Base-by-base conservation (phyloP, 2,113 vertebrate genomes). In the Scomber scombrus region DNA sequence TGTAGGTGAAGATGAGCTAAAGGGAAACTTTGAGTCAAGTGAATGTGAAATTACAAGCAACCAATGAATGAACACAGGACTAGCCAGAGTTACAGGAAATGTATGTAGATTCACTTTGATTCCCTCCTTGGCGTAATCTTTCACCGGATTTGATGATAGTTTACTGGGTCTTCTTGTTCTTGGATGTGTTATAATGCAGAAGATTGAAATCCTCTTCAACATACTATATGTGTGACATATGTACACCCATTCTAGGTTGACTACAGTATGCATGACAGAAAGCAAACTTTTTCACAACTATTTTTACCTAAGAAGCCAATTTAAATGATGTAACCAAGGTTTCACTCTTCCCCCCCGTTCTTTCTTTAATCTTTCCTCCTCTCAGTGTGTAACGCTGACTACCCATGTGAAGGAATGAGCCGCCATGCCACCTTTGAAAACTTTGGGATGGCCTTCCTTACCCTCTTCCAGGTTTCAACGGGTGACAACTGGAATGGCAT, bases 401-500 rank as follows among this genome's bases (percentile, higher is more conserved):
- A 98, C 73, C 97, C 97, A 0, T 99, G 98, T 0, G 98, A 99
- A 78, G 98, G 98, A 49, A 98, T 99, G 97, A 99, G 98, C 77
- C 97, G 98, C 6, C 98, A 99, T 0, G 98, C 98, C 80, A 99
- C 98, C 73, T 99, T 99, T 31, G 97, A 99, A 88, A 99, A 99
- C 93, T 99, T 99, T 0, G 98, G 97, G 49, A 99, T 99, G 98
- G 98, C 98, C 34, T 99, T 99, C 90, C 97, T 99, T 85, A 99
- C 98, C 0, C 97, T 99, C 47, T 99, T 99, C 93, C 97, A 98
- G 87, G 98, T 99, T 71, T 99, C 98, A 47, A 99, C 98, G 0
- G 98, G 98, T 0, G 98, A 99, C 93, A 99, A 99, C 89, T 99
- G 98, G 98, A 99, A 99, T 0, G 97, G 98, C 66, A 99, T 99